Conservation (phyloP, 2,113 vertebrate genomes). For the Nibea albiflora region DNA sequence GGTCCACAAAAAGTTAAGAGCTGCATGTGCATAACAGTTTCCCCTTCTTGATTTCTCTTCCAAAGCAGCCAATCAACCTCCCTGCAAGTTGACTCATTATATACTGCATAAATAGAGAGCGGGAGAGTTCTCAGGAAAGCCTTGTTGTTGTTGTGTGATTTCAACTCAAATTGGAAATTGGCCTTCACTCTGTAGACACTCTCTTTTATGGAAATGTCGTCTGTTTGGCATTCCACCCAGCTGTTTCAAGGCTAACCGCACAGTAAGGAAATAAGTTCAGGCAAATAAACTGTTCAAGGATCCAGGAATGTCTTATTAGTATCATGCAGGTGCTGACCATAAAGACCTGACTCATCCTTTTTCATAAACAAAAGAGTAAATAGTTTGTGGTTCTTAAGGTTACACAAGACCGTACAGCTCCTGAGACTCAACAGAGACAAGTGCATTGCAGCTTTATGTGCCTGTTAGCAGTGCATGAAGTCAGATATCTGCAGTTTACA, state of each 20-base stretch:
- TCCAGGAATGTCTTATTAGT: background rate
- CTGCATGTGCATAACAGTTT: background rate
- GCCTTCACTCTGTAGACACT: background rate
- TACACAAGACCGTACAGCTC: too few relatives aligned
- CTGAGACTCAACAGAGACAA: background rate
- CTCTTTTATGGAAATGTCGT: background rate
- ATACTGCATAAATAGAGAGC: background rate
- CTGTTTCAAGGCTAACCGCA: background rate
- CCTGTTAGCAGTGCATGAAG: background rate
- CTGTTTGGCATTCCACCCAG: background rate
- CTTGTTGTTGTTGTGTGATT: background rate
- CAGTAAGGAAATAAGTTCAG: background rate
- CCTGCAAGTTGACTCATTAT: background rate
- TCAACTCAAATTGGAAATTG: background rate
- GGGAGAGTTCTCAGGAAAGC: background rate
- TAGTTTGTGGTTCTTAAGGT: background rate
- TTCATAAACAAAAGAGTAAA: background rate
- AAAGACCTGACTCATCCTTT: background rate
- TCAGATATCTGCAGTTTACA: background rate
- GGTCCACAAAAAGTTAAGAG: background rate
- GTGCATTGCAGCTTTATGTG: background rate
- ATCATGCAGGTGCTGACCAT: background rate
- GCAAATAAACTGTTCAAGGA: background rate
- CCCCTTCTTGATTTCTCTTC: background rate
- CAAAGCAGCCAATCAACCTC: background rate